Conservation (phyloP, 2,113 vertebrate genomes). For the Oenanthe oenanthe region DNA sequence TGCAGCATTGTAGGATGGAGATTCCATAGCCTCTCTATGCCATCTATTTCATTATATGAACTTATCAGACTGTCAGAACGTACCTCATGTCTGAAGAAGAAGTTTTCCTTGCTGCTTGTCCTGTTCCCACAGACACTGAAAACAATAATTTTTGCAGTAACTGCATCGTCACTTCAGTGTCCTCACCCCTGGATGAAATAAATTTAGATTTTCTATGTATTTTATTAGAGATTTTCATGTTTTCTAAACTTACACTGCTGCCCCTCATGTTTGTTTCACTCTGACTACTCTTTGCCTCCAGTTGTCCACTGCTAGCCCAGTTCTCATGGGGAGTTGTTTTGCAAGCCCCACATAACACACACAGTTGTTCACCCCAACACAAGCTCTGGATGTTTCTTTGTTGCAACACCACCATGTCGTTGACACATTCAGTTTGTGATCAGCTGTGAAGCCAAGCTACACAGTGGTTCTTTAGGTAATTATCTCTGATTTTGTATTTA, state of each 20-base stretch:
- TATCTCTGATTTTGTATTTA: not conserved
- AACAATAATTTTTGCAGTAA: not conserved
- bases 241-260: not conserved
- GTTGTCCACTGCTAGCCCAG: not conserved
- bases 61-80: not conserved
- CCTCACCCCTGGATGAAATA: not conserved
- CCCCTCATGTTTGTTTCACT: not conserved
- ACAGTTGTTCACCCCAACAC: not conserved
- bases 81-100: not conserved
- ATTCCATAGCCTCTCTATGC: not conserved
- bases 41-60: not conserved
- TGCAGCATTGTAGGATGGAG: not conserved
- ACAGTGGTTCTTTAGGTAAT: not conserved
- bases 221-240: not conserved
- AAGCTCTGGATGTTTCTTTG: not conserved
- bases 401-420: not conserved
- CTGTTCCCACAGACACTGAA: not conserved
- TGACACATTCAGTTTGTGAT: not conserved
- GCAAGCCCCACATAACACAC: not conserved
- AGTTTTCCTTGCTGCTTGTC: not conserved
- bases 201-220: not conserved
- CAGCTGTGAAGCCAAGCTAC: not conserved
- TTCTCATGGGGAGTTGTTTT: not conserved
- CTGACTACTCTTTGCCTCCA: rapidly evolving
- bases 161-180: rapidly evolving